Base-by-base conservation (phyloP, 2,888 invertebrate genomes). In the Nysson spinosus region DNA sequence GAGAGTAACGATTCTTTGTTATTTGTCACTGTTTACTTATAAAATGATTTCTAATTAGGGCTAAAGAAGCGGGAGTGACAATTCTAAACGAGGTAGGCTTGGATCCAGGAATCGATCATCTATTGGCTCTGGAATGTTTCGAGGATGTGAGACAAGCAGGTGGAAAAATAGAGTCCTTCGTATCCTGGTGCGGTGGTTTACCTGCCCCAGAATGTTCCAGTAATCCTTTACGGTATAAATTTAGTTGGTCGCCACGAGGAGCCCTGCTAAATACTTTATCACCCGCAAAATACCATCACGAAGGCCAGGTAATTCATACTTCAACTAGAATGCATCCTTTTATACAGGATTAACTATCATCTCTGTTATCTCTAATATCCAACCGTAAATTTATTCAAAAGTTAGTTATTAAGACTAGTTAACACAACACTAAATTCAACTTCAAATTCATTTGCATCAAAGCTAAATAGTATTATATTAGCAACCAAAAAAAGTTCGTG, bases 21-120 rank as follows among this genome's bases (percentile, higher is more conserved):
- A n/a, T n/a, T n/a, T n/a, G n/a, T n/a, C n/a, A n/a, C n/a, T n/a
- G n/a, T n/a, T n/a, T n/a, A n/a, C n/a, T n/a, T n/a, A n/a, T n/a
- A n/a, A n/a, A n/a, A n/a, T n/a, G n/a, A n/a, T n/a, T n/a, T n/a
- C n/a, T n/a, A 35, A 75, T 14, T 72, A 95, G 95, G 52, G 99
- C 99, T 0, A 90, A 92, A 43, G 92, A 94, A 24, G 96, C 96
- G 0, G 97, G 96, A 0, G 90, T 99, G 0, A 98, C 98, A 0
- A 91, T 99, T 34, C 89, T 99, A 69, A 99, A 99, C 84, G 99
- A 99, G 89, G 94, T 98, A 0, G 99, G 99, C 0, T 89, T 99
- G 22, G 99, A 99, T 85, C 99, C 99, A 0, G 99, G 99, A n/a
- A 97, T 98, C 74, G 98, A 98, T 87, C 99, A 99, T 87, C 90